Evolutionary conservation across 2,797 vertebrate species (phyloP).

Genomic region (Urosaurus nigricauda): DNA sequence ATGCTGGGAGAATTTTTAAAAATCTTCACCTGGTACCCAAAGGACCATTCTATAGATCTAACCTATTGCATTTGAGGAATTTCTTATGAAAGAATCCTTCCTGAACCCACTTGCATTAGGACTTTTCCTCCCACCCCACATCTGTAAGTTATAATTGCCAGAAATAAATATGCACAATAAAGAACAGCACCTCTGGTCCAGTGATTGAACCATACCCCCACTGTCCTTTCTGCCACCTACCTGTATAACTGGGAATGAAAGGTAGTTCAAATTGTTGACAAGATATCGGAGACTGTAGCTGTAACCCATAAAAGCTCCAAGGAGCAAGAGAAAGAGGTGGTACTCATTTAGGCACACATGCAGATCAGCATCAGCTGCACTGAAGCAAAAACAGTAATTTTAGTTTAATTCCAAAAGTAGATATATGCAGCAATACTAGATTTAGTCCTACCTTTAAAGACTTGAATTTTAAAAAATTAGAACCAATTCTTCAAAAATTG

Average conservation of each 20-base stretch:
- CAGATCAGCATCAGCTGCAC: slow-evolving; percentile 54
- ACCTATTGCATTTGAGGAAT: background rate
- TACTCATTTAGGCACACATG: slow-evolving; percentile 90
- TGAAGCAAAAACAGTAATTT: slow-evolving; percentile 46
- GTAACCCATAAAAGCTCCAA: slow-evolving; percentile 92
- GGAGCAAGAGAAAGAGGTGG: slow-evolving; percentile 89
- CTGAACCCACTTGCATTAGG: background rate
- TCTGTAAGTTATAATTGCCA: background rate
- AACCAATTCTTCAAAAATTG: background rate
- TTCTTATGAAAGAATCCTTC: background rate
- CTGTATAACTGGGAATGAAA: slow-evolving; percentile 92
- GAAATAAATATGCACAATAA: background rate
- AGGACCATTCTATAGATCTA: background rate
- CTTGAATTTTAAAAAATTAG: background rate
- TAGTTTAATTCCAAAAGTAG: background rate
- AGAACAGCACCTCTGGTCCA: background rate
- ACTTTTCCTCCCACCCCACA: background rate
- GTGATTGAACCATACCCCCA: background rate
- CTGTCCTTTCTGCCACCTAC: slow-evolving; percentile 74
- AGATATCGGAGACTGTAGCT: slow-evolving; percentile 92
- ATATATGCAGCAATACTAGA: background rate
- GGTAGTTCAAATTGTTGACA: slow-evolving; percentile 92
- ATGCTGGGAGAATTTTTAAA: background rate
- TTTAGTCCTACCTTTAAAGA: background rate
- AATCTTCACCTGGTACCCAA: background rate